phyloP scores from a whole-genome alignment of 1,140 invertebrate genomes.

The Papilio machaon region DNA sequence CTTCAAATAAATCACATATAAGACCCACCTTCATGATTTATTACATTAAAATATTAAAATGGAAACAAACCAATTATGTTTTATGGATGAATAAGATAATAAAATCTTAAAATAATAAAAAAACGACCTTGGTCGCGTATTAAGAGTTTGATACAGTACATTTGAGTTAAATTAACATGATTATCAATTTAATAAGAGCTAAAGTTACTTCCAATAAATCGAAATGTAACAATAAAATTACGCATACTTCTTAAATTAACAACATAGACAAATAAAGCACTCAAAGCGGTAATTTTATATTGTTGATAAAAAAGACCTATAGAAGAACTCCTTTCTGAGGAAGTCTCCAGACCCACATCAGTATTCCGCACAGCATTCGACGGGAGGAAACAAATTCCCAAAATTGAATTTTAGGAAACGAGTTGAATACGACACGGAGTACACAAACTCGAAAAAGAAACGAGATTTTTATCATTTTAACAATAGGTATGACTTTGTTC shows the following conservation, averaged over 20 bases:
- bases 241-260: background rate
- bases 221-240: background rate
- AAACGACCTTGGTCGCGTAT: too few relatives aligned
- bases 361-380: constrained; percentile 74
- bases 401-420: constrained; percentile 82
- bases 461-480: constrained; percentile 77
- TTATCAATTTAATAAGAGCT: too few relatives aligned
- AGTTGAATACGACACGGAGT: constrained; percentile 80
- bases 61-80: too few relatives aligned
- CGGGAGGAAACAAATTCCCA: constrained; percentile 81
- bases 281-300: constrained; percentile 51
- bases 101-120: too few relatives aligned
- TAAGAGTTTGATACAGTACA: too few relatives aligned
- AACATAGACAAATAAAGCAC: constrained; percentile 30
- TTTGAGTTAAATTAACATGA: too few relatives aligned
- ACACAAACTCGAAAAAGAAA: constrained; percentile 76
- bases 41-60: background rate
- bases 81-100: too few relatives aligned
- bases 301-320: constrained; percentile 58
- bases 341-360: constrained; percentile 66
- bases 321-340: constrained; percentile 54
- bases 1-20: constrained; percentile 50
- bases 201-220: background rate
- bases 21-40: constrained; percentile 15
- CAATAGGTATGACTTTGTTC: constrained; percentile 63